Evolutionary conservation across 2,113 vertebrate species (phyloP).

Genomic region (Miniopterus natalensis): DNA sequence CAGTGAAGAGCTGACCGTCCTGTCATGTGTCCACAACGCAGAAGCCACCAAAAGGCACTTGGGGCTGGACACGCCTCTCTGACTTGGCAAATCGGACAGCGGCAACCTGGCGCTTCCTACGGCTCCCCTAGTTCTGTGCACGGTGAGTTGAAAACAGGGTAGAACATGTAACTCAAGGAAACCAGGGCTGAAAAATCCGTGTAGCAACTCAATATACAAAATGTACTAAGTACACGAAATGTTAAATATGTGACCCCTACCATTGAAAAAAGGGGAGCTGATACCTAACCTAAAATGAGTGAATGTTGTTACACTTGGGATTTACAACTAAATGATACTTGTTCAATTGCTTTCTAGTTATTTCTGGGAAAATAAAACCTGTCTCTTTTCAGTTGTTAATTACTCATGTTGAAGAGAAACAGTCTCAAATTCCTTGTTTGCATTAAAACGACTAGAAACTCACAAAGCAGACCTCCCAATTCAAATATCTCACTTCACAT

Average conservation of each 20-base stretch:
- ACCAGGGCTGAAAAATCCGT: constrained; percentile 77
- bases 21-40: constrained; percentile 27
- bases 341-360: constrained; percentile 75
- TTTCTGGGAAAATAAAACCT: constrained; percentile 1
- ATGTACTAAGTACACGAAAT: not conserved
- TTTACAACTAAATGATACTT: not conserved
- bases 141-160: constrained; percentile 80
- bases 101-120: constrained; percentile 82
- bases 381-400: not conserved
- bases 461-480: constrained; percentile 76
- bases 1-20: constrained; percentile 73
- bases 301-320: not conserved
- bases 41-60: constrained; percentile 92
- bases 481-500: constrained; percentile 78
- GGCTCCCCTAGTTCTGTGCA: constrained; percentile 77
- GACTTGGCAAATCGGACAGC: constrained; percentile 81
- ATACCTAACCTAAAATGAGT: not conserved
- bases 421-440: constrained; percentile 73
- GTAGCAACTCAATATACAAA: constrained; percentile 35
- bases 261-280: not conserved
- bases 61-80: constrained; percentile 87
- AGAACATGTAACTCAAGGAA: constrained; percentile 86
- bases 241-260: not conserved
- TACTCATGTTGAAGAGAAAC: constrained; percentile 75
- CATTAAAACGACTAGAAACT: constrained; percentile 77